Conservation (phyloP, 2,888 invertebrate genomes). For the Coelopa pilipes region DNA sequence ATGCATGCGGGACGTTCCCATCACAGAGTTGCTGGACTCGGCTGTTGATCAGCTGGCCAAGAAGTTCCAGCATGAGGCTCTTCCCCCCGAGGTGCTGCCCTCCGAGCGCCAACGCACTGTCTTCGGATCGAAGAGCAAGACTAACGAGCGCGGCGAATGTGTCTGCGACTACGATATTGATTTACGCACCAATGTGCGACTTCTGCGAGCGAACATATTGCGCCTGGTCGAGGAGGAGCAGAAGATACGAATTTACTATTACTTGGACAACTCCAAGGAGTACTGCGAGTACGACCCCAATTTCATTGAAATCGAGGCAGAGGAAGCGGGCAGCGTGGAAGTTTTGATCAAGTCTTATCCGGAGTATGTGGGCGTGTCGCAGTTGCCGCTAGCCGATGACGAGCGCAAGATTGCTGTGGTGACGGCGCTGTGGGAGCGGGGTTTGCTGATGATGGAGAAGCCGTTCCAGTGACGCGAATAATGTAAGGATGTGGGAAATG, state of each 20-base stretch:
- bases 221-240: slow-evolving; percentile 78
- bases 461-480: slow-evolving; percentile 50
- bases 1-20: slow-evolving; percentile 65
- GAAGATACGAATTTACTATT: slow-evolving; percentile 78
- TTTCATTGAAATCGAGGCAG: slow-evolving; percentile 78
- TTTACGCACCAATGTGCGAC: slow-evolving; percentile 71
- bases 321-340: slow-evolving; percentile 77
- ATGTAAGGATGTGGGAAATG: not conserved
- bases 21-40: slow-evolving; percentile 76
- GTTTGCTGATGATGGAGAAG: slow-evolving; percentile 76
- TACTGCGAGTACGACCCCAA: slow-evolving; percentile 86
- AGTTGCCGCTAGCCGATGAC: slow-evolving; percentile 75
- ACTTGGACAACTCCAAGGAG: slow-evolving; percentile 84
- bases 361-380: slow-evolving; percentile 76
- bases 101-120: slow-evolving; percentile 78
- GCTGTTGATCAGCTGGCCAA: slow-evolving; percentile 90
- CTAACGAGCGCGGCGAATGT: slow-evolving; percentile 71
- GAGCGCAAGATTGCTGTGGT: slow-evolving; percentile 76
- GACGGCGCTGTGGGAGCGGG: slow-evolving; percentile 84
- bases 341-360: slow-evolving; percentile 81
- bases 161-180: slow-evolving; percentile 55
- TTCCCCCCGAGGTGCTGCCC: slow-evolving; percentile 82
- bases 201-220: slow-evolving; percentile 70
- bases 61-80: slow-evolving; percentile 83
- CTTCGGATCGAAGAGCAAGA: slow-evolving; percentile 77